Evolutionary conservation across 2,888 invertebrate genomes (phyloP).

Genomic region (Drosophila ustulata): DNA sequence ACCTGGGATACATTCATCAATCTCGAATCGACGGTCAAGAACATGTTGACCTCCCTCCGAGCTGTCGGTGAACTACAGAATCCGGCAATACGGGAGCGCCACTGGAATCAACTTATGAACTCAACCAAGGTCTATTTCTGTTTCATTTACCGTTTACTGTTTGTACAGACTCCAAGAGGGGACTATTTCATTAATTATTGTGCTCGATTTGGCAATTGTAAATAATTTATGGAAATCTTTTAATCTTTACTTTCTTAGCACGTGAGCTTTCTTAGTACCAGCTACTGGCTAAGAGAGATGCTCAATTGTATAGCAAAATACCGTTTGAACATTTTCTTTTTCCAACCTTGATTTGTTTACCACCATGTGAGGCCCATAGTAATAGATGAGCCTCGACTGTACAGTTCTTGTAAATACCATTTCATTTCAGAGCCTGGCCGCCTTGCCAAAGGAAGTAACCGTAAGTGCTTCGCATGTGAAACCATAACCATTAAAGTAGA

Average conservation of each 20-base stretch:
- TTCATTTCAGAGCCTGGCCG: constrained; percentile 92
- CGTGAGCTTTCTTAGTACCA: constrained; percentile 48
- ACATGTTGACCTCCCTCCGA: constrained; percentile 96
- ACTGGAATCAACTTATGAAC: constrained; percentile 98
- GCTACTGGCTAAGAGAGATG: constrained; percentile 38
- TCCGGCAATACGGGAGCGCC: constrained; percentile 97
- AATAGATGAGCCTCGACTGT: constrained; percentile 68
- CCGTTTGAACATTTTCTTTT: constrained; percentile 42
- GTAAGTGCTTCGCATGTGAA: constrained; percentile 86
- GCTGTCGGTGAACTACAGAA: constrained; percentile 98
- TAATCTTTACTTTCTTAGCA: constrained; percentile 57
- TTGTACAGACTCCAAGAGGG: constrained; percentile 4
- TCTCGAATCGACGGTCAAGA: constrained; percentile 96
- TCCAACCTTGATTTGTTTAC: constrained; percentile 36
- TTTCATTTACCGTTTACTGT: constrained; percentile 22
- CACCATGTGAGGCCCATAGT: constrained; percentile 40
- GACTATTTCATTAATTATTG: constrained; percentile 27
- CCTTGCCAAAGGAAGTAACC: constrained; percentile 91
- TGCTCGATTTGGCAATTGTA: constrained; percentile 67
- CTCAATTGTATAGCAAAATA: constrained; percentile 75
- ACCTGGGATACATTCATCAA: constrained; percentile 96
- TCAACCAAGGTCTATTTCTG: constrained; percentile 93
- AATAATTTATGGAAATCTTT: constrained; percentile 62
- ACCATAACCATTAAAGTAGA: constrained; percentile 31
- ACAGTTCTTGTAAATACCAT: constrained; percentile 84